These are phyloP conservation scores for Operophtera brumata DNA, from an alignment of 2,888 invertebrate genomes.

Conservation along the genomic window DNA sequence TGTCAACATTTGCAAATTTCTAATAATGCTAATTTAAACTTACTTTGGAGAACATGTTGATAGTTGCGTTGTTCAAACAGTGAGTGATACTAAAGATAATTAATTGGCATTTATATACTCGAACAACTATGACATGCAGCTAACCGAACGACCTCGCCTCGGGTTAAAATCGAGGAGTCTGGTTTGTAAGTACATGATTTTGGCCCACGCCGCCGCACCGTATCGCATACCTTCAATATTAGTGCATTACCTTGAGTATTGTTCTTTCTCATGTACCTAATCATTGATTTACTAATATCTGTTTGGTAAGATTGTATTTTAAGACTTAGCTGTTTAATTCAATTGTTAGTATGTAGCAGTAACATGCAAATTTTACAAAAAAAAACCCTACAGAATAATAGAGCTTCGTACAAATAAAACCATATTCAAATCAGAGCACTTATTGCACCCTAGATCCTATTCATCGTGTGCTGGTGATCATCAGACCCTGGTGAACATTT, in stretches of 20 bases:
- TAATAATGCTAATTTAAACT: constrained; percentile 27
- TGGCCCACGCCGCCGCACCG: constrained; percentile 20
- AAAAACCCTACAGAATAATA: too few species aligned
- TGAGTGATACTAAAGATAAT: constrained; percentile 37
- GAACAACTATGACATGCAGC: constrained; percentile 27
- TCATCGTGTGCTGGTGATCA: too few species aligned
- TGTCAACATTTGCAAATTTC: not conserved
- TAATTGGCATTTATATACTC: constrained; percentile 43
- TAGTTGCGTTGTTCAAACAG: constrained; percentile 42
- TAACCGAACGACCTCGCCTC: constrained; percentile 47
- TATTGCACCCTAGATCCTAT: too few species aligned
- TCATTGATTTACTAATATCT: too few species aligned
- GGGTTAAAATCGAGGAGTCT: constrained; percentile 37
- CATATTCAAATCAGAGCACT: too few species aligned
- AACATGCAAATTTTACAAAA: too few species aligned
- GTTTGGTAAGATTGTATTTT: too few species aligned
- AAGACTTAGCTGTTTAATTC: too few species aligned
- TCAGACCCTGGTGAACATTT: too few species aligned
- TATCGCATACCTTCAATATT: constrained; percentile 24
- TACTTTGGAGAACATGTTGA: constrained; percentile 63
- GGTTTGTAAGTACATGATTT: constrained; percentile 13
- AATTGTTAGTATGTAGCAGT: too few species aligned
- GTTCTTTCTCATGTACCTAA: too few species aligned
- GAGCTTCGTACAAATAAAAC: too few species aligned
- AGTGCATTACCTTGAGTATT: not conserved